Base-by-base conservation (phyloP, 2,113 vertebrate species). In the Blennius ocellaris region DNA sequence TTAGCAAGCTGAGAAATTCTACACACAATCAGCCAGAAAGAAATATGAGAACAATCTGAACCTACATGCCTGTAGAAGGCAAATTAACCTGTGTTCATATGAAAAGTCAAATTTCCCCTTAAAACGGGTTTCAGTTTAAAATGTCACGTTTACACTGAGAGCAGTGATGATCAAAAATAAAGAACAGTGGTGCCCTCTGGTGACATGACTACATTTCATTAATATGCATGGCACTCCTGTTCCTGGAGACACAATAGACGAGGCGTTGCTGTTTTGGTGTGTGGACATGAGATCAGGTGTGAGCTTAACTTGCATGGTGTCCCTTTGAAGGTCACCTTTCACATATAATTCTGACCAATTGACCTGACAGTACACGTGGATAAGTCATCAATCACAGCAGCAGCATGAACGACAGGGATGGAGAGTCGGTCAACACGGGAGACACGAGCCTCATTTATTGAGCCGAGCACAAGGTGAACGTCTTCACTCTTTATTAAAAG, bases 111-210 rank as follows among this genome's bases (percentile, higher is more conserved):
- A 75, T 48, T 74, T 77, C 49, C 30, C 52, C 73, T 67, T 6
- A 74, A 77, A 70, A 69, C 21, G 37, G 65, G 48, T 58, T 83
- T 37, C 54, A 50, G 36, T 62, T 62, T 58, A 51, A 78, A 71
- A 74, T 74, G 70, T 83, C 73, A 80, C 8, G 51, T 80, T 62
- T 52, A n/a, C 43, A 59, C 49, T 80, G 65, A 80, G 85, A 75
- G 66, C 62, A 62, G 48, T 8, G 71, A 70, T 67, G 67, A 89
- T 91, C 76, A 87, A 89, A 89, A 90, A 79, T 80, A 79, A 89
- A 87, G 90, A 88, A 90, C 87, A 86, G 85, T 80, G 84, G 91
- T 91, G 90, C 93, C 92, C 90, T 90, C 90, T 90, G 88, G 91
- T 94, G 92, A 90, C 89, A 86, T 80, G 74, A 90, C 64, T 84